phyloP scores from a whole-genome alignment of 2,888 invertebrate genomes.

The Dexiosoma caninum region DNA sequence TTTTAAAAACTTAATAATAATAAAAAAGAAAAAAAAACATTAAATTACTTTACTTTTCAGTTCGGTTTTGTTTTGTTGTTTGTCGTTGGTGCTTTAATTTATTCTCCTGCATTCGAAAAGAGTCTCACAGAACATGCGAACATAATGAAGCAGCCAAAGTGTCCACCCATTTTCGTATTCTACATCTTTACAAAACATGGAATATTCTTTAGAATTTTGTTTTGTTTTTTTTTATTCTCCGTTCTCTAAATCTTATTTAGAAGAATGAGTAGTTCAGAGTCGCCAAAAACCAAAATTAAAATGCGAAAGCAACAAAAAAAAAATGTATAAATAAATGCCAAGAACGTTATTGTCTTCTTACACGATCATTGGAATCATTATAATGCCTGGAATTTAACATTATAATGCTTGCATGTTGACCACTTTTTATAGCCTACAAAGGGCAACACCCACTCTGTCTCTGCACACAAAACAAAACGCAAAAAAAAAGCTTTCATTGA shows the following conservation, averaged over 20 bases:
- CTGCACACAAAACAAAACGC: slow-evolving; percentile 34
- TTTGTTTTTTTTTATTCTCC: slow-evolving; percentile 7
- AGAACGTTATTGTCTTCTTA: slow-evolving; percentile 48
- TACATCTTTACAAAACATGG: slow-evolving; percentile 19
- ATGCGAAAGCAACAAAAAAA: slow-evolving; percentile 15
- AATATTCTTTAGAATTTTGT: slow-evolving; percentile 2
- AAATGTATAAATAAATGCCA: neutral
- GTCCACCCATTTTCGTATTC: slow-evolving; percentile 59
- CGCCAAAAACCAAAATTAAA: slow-evolving; percentile 54
- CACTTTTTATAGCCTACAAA: slow-evolving; percentile 73
- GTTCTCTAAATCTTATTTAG: slow-evolving; percentile 4
- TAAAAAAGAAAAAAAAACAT: too few relatives aligned
- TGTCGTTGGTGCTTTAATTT: slow-evolving; percentile 34
- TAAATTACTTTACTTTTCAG: neutral
- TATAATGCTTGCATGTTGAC: slow-evolving; percentile 70
- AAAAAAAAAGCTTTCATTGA: slow-evolving; percentile 33
- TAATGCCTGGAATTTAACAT: slow-evolving; percentile 46
- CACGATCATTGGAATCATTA: slow-evolving; percentile 52
- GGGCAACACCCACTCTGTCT: slow-evolving; percentile 75
- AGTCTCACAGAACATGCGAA: slow-evolving; percentile 62
- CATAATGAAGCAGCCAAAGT: slow-evolving; percentile 64
- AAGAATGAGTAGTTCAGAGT: slow-evolving; percentile 58
- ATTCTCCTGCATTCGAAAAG: slow-evolving; percentile 44
- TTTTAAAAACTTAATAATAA: too few relatives aligned
- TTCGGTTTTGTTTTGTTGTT: slow-evolving; percentile 20